These are phyloP conservation scores for Nymphalis urticae DNA, from an alignment of 2,888 invertebrate genomes.

Conservation along the genomic window DNA sequence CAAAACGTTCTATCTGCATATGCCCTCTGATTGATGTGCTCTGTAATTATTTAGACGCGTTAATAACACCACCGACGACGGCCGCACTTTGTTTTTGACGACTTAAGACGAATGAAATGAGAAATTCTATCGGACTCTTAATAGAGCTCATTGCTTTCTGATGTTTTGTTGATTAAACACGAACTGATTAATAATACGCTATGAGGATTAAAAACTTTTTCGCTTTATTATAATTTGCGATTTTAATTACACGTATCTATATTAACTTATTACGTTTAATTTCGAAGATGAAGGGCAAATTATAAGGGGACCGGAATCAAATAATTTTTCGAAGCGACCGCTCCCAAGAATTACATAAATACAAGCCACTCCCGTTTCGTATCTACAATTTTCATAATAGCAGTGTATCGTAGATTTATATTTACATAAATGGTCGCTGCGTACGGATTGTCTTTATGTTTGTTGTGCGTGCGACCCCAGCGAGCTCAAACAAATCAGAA, in stretches of 20 bases:
- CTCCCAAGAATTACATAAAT: constrained; percentile 71
- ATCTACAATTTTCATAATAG: constrained; percentile 69
- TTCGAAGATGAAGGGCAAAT: constrained; percentile 25
- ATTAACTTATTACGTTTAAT: constrained; percentile 12
- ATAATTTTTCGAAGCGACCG: constrained; percentile 48
- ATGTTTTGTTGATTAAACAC: constrained; percentile 78
- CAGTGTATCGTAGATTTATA: constrained; percentile 72
- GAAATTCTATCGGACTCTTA: constrained; percentile 78
- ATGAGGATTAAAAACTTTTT: constrained; percentile 41
- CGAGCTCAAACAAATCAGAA: constrained; percentile 70
- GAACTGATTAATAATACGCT: constrained; percentile 65
- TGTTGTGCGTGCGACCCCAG: constrained; percentile 78
- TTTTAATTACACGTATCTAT: constrained; percentile 34
- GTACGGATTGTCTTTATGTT: constrained; percentile 80
- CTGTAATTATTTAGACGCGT: constrained; percentile 82
- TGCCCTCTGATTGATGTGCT: constrained; percentile 80
- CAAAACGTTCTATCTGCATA: constrained; percentile 79
- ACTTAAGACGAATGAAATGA: constrained; percentile 81
- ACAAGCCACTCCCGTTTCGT: constrained; percentile 67
- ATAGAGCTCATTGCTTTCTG: constrained; percentile 76
- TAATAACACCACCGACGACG: constrained; percentile 80
- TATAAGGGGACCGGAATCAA: constrained; percentile 23
- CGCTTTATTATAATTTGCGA: constrained; percentile 50
- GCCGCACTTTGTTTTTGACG: constrained; percentile 80
- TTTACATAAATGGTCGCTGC: constrained; percentile 79